Conservation (phyloP, 2,797 vertebrate species). For the Artibeus jamaicensis region DNA sequence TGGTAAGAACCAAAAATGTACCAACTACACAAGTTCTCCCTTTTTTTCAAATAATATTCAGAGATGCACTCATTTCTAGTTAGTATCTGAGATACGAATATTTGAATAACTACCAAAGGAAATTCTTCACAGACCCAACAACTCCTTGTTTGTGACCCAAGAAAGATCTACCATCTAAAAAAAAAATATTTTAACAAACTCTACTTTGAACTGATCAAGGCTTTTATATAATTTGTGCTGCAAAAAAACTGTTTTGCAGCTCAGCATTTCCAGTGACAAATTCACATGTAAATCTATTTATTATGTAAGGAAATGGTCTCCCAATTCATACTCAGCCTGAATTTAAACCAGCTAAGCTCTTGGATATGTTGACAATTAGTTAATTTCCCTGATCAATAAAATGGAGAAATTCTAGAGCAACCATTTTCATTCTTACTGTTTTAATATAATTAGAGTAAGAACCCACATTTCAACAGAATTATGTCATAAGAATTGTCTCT, state of each 20-base stretch:
- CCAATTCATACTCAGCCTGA: conserved; percentile 8
- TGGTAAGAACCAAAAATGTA: neutral
- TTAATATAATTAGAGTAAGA: neutral
- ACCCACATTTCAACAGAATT: conserved; percentile 9
- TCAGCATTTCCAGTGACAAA: conserved; percentile 49
- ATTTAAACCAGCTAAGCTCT: conserved; percentile 22
- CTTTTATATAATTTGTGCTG: conserved; percentile 4
- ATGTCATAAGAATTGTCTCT: neutral
- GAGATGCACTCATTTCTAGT: neutral
- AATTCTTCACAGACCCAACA: conserved; percentile 36
- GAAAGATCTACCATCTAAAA: conserved; percentile 37
- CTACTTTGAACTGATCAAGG: neutral
- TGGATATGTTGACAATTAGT: neutral
- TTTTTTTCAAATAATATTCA: conserved; percentile 33
- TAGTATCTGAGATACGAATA: neutral
- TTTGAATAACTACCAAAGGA: neutral
- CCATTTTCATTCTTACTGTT: conserved; percentile 21
- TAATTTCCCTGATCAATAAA: conserved; percentile 22
- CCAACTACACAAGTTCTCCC: neutral
- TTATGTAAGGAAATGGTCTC: conserved; percentile 33
- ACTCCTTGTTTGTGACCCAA: neutral
- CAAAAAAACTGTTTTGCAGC: conserved; percentile 12
- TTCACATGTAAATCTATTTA: neutral
- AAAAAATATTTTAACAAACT: conserved; percentile 23
- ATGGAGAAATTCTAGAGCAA: conserved; percentile 18